phyloP scores from a whole-genome alignment of 2,888 invertebrate species.

The Catonia carolina region DNA sequence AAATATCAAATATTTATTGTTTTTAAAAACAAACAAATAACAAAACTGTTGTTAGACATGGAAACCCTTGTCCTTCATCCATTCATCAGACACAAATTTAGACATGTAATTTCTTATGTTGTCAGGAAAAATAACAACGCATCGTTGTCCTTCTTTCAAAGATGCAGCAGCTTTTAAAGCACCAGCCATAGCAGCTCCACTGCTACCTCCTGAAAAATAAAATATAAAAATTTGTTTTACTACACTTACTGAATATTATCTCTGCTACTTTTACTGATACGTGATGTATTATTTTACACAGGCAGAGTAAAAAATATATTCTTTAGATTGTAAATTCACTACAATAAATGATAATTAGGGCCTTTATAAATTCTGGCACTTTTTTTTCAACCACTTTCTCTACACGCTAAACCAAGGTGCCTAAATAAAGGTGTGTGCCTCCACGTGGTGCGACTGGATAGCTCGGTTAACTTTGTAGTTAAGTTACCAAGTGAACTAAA shows the following conservation, averaged over 20 bases:
- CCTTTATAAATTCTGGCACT: too few relatives aligned
- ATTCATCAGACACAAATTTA: conserved; percentile 88
- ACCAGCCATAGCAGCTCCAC: conserved; percentile 73
- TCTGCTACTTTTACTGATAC: not conserved
- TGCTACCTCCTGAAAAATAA: conserved; percentile 68
- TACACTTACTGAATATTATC: not conserved
- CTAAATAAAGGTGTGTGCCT: too few relatives aligned
- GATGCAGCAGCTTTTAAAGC: conserved; percentile 67
- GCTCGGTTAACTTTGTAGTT: too few relatives aligned
- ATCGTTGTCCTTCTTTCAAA: conserved; percentile 71
- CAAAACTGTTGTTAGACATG: not conserved
- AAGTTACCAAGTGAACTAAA: too few relatives aligned
- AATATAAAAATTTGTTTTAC: conserved; percentile 15
- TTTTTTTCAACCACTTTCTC: too few relatives aligned
- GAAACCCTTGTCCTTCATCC: conserved; percentile 61
- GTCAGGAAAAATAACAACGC: conserved; percentile 91
- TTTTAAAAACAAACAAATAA: too few relatives aligned
- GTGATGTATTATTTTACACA: not conserved
- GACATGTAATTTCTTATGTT: conserved; percentile 97
- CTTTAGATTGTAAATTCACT: too few relatives aligned
- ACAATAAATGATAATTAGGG: too few relatives aligned
- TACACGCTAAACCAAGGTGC: too few relatives aligned
- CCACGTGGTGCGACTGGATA: too few relatives aligned
- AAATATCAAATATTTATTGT: too few relatives aligned
- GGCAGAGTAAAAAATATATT: too few relatives aligned